Base-by-base conservation (phyloP, 2,797 vertebrate species). In the Poecile montanus region DNA sequence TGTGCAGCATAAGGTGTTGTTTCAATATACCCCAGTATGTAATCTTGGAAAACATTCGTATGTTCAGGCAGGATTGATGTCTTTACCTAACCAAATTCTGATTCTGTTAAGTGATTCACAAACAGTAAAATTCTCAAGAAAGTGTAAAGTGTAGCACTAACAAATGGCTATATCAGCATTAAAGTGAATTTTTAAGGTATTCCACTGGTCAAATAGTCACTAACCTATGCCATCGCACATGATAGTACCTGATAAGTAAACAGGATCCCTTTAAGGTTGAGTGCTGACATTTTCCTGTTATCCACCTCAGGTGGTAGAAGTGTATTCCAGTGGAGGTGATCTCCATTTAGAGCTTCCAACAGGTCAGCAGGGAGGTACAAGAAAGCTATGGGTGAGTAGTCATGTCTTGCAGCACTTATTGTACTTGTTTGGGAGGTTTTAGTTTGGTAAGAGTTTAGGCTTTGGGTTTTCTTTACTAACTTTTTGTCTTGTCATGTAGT, bases 321-420 rank as follows among this genome's bases (percentile, higher is more conserved):
- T 99, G 99, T 99, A 99, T 97, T 99, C 99, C 63, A 99, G 99
- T 96, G 99, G 99, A 82, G 99, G 99, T 44, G 99, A 99, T 97
- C 98, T 99, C 76, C 99, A 99, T 97, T 98, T 99, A 70, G 99
- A 99, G 95, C 99, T 99, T 96, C 99, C 99, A 83, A 99, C 99
- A 25, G 99, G 99, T 53, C 99, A 99, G 91, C 99, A 99, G 90
- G 99, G 99, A 96, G 99, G 99, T 81, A 98, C 99, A 71, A 98
- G 98, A 89, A 99, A 99, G 94, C 97, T 99, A 80, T 99, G 99
- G 99, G 99, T 99, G 67, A 97, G 98, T 98, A 72, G 34, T 54
- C 17, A 16, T 36, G 12, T 54, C 56, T 81, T 91, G 19, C n/a
- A 83, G 25, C 15, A 11, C 25, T 61, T 19, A 8, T 6, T 87